A percentile compares a stretch with the other conserved stretches of the same genome.
phyloP scores from a whole-genome alignment of 1,140 invertebrate genomes.

The Manduca sexta region DNA sequence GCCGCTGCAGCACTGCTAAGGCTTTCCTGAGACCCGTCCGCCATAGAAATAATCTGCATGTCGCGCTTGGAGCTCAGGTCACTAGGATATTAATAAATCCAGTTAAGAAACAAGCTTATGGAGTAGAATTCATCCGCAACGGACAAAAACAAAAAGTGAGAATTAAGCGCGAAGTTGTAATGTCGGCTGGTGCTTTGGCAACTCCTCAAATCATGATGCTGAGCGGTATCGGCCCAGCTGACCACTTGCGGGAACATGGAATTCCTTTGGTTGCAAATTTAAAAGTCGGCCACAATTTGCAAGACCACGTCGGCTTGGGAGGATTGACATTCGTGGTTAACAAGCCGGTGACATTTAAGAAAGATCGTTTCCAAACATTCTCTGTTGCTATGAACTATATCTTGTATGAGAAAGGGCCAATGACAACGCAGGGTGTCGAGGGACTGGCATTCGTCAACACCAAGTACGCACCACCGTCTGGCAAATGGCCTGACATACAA shows the following conservation, averaged over 20 bases:
- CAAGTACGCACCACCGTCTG: conserved; percentile 82
- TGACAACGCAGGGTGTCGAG: conserved; percentile 88
- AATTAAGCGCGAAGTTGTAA: conserved; percentile 84
- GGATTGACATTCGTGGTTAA: conserved; percentile 88
- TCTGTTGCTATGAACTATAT: conserved; percentile 88
- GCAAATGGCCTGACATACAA: conserved; percentile 88
- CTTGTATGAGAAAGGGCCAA: conserved; percentile 83
- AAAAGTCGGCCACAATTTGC: conserved; percentile 87
- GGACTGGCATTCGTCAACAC: conserved; percentile 89
- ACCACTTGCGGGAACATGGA: conserved; percentile 83
- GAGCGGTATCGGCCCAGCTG: conserved; percentile 88
- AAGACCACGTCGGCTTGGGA: conserved; percentile 89
- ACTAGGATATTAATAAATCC: conserved; percentile 81
- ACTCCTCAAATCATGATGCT: conserved; percentile 91
- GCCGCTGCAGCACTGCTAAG: conserved; percentile 90
- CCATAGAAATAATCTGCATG: conserved; percentile 85
- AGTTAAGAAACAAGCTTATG: conserved; percentile 80
- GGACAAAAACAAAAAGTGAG: conserved; percentile 77
- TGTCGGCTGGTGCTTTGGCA: conserved; percentile 87
- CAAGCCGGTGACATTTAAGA: conserved; percentile 85
- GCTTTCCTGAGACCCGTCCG: conserved; percentile 89
- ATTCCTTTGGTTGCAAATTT: conserved; percentile 84
- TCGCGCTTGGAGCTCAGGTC: conserved; percentile 85
- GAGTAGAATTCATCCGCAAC: conserved; percentile 82
- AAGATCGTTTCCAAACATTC: conserved; percentile 83